phyloP scores from a whole-genome alignment of 2,797 vertebrate genomes.

The Pangasius macronema region DNA sequence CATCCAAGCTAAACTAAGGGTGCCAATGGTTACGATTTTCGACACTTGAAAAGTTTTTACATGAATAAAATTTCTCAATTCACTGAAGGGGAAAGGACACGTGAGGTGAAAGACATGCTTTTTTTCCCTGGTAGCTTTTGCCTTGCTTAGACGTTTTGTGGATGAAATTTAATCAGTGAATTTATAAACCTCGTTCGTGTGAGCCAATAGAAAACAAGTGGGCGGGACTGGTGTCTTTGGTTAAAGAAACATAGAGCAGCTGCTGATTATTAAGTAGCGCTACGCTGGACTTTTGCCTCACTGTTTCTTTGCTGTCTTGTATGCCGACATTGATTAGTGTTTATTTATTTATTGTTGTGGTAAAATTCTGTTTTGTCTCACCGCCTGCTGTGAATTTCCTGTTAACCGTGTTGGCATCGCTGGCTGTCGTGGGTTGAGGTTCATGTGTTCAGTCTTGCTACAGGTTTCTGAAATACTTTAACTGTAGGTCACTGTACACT shows the following conservation, averaged over 20 bases:
- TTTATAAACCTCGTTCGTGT: not conserved
- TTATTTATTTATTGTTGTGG: not conserved
- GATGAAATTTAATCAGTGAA: not conserved
- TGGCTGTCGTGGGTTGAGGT: not conserved
- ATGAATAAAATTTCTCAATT: not conserved
- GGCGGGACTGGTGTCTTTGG: not conserved
- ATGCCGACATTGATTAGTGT: not conserved
- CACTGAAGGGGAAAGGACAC: not conserved
- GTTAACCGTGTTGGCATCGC: not conserved
- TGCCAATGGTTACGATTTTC: not conserved
- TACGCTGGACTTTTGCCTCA: not conserved
- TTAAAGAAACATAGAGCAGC: not conserved
- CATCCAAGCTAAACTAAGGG: not conserved
- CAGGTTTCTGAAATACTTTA: not conserved
- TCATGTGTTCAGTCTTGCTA: not conserved
- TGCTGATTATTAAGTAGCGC: not conserved
- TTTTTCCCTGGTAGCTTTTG: not conserved
- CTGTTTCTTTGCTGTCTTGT: not conserved
- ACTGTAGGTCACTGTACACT: not conserved
- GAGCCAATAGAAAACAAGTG: not conserved
- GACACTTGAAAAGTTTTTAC: not conserved
- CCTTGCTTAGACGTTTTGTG: not conserved
- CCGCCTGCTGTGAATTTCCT: not conserved
- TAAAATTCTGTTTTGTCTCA: not conserved
- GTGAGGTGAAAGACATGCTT: not conserved